phyloP scores from a whole-genome alignment of 2,888 invertebrate species.

The Nemotelus pantherinus region DNA sequence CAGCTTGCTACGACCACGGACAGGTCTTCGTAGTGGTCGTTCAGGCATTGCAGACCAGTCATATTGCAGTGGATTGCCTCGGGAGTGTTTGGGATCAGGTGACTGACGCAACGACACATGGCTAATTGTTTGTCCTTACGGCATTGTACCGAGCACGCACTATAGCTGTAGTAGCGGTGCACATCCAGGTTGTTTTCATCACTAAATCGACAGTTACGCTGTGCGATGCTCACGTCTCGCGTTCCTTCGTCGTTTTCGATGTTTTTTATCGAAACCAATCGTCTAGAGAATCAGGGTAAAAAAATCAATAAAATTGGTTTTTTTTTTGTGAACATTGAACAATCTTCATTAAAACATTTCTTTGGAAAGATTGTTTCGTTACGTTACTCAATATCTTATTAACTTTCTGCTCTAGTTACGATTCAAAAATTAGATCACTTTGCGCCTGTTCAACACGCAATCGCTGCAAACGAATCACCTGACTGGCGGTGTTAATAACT shows the following conservation, averaged over 20 bases:
- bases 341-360: no score
- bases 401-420: no score
- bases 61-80: slow-evolving; percentile 69
- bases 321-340: no score
- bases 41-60: slow-evolving; percentile 73
- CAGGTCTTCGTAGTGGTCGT: slow-evolving; percentile 69
- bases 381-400: no score
- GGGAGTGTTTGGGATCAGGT: slow-evolving; percentile 72
- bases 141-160: slow-evolving; percentile 77
- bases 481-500: no score
- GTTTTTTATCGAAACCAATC: slow-evolving; percentile 68
- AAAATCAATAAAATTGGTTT: no score
- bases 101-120: slow-evolving; percentile 75
- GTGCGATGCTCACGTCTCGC: slow-evolving; percentile 69
- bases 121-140: slow-evolving; percentile 72
- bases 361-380: no score
- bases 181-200: slow-evolving; percentile 72
- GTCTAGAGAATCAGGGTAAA: slow-evolving; percentile 59
- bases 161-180: slow-evolving; percentile 76
- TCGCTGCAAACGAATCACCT: no score
- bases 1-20: slow-evolving; percentile 75
- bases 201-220: slow-evolving; percentile 77
- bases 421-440: no score
- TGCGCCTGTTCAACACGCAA: no score
- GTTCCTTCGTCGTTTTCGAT: slow-evolving; percentile 77